Conservation (phyloP, 2,888 invertebrate genomes). For the Dioctria rufipes region DNA sequence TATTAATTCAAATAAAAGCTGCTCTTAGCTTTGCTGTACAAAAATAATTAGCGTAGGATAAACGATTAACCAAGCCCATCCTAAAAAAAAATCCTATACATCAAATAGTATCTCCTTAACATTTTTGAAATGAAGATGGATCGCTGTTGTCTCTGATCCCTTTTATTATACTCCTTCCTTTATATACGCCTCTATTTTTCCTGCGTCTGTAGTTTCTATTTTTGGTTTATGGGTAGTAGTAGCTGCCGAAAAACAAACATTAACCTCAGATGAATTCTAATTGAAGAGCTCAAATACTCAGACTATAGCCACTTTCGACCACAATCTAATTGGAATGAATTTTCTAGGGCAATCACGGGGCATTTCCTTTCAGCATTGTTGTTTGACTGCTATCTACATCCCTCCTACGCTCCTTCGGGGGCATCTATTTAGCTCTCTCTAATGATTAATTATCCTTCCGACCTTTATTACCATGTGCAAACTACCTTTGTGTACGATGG, state of each 20-base stretch:
- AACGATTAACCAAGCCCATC: too few relatives aligned
- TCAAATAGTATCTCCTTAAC: constrained; percentile 10
- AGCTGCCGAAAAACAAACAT: constrained; percentile 23
- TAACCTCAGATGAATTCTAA: constrained; percentile 47
- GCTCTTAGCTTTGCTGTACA: too few relatives aligned
- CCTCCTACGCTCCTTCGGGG: background rate
- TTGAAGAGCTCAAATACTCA: constrained; percentile 30
- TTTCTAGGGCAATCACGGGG: constrained; percentile 9
- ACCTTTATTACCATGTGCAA: constrained; percentile 21
- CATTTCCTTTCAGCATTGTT: constrained; percentile 20
- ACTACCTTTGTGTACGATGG: background rate
- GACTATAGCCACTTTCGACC: background rate
- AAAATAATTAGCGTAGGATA: too few relatives aligned
- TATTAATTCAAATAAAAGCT: too few relatives aligned
- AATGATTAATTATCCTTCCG: constrained; percentile 41
- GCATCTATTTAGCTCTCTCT: background rate
- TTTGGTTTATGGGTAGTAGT: constrained; percentile 10
- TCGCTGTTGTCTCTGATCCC: constrained; percentile 11
- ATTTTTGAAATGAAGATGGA: constrained; percentile 46
- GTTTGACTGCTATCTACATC: background rate
- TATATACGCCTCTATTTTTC: background rate
- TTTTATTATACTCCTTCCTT: background rate
- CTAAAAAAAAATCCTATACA: too few relatives aligned
- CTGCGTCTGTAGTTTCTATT: background rate
- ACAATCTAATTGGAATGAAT: constrained; percentile 41